Evolutionary conservation across 2,797 vertebrate species (phyloP).

Genomic region (Echiichthys vipera): DNA sequence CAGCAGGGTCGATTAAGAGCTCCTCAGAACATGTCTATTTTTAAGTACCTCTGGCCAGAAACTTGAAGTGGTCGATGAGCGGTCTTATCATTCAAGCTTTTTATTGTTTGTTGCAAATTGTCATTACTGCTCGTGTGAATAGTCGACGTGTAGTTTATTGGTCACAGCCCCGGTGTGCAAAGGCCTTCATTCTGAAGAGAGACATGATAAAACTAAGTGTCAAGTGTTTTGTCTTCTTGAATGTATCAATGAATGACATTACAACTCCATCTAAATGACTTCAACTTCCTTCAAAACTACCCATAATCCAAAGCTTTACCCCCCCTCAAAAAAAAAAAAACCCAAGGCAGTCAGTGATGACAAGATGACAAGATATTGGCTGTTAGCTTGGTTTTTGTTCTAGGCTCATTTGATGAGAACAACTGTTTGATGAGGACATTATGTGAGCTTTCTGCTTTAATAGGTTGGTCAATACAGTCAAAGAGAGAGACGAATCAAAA

Average conservation of each 20-base stretch:
- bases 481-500: not conserved
- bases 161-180: too few relatives aligned
- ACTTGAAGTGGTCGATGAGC: too few relatives aligned
- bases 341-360: not conserved
- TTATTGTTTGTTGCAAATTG: too few relatives aligned
- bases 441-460: conserved; percentile 68
- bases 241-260: not conserved
- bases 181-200: too few relatives aligned
- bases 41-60: too few relatives aligned
- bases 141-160: too few relatives aligned
- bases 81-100: too few relatives aligned
- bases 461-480: conserved; percentile 57
- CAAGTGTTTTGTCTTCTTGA: not conserved
- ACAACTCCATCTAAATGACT: conserved; percentile 1
- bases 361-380: conserved; percentile 13
- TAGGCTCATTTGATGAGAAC: conserved; percentile 45
- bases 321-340: not conserved
- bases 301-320: not conserved
- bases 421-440: conserved; percentile 58
- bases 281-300: conserved; percentile 11
- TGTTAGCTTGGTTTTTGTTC: conserved; percentile 16
- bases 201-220: too few relatives aligned
- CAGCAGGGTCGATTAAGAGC: too few relatives aligned
- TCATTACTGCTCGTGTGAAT: too few relatives aligned
- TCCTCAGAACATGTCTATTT: too few relatives aligned